These are phyloP conservation scores for Tenthredo amoena DNA, from an alignment of 2,888 invertebrate genomes.

Conservation along the genomic window DNA sequence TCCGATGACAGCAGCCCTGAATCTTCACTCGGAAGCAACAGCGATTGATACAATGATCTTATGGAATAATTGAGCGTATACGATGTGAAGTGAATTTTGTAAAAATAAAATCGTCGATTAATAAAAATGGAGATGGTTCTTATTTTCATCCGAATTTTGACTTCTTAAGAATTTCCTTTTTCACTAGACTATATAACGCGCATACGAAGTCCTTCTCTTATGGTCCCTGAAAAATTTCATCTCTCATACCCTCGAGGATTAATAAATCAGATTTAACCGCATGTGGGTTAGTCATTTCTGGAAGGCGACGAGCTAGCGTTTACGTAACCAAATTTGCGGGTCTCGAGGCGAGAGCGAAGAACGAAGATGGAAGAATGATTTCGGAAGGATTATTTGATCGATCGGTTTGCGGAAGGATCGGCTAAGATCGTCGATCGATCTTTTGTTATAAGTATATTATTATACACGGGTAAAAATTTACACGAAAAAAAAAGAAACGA, in stretches of 20 bases:
- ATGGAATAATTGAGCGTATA: not conserved
- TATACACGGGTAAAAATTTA: not conserved
- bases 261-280: slow-evolving; percentile 27
- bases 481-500: too few species aligned
- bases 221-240: not conserved
- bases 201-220: not conserved
- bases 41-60: slow-evolving; percentile 9
- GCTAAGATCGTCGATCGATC: slow-evolving; percentile 21
- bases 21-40: slow-evolving; percentile 28
- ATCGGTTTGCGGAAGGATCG: slow-evolving; percentile 6
- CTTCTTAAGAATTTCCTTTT: not conserved
- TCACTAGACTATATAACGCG: not conserved
- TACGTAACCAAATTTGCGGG: slow-evolving; percentile 32
- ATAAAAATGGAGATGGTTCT: not conserved
- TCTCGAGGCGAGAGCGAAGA: not conserved
- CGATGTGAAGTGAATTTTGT: not conserved
- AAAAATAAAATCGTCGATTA: not conserved
- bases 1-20: slow-evolving; percentile 65
- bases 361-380: not conserved
- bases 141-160: not conserved
- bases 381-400: slow-evolving; percentile 11
- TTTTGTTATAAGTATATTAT: slow-evolving; percentile 5
- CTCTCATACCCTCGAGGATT: not conserved
- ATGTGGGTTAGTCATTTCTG: not conserved
- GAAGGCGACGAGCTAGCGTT: slow-evolving; percentile 23